phyloP scores from a whole-genome alignment of 64 coral and sea anemone genomes.

The Montipora sp. region DNA sequence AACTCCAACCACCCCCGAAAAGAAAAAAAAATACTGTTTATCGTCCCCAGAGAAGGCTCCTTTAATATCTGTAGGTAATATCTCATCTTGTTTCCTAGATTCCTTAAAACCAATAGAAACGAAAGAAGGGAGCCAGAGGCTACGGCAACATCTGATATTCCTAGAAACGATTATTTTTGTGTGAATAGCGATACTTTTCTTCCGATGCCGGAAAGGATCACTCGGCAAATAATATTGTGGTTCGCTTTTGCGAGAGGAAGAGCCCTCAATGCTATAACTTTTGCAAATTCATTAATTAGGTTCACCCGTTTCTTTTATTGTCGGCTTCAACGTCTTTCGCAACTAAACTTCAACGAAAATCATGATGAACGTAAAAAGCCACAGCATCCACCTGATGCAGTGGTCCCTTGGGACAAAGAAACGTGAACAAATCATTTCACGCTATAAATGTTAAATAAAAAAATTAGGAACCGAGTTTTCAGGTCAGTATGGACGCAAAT shows the following conservation, averaged over 20 bases:
- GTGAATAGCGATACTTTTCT: background rate
- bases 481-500: too few species aligned
- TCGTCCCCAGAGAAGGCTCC: background rate
- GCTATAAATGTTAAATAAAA: too few species aligned
- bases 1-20: too few species aligned
- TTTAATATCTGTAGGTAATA: background rate
- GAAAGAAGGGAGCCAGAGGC: background rate
- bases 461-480: too few species aligned
- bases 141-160: background rate
- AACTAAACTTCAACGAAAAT: background rate
- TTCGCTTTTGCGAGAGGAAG: background rate
- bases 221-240: background rate
- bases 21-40: background rate
- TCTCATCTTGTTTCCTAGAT: background rate
- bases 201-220: background rate
- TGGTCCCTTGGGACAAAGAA: too few species aligned
- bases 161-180: background rate
- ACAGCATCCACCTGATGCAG: too few species aligned
- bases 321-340: background rate
- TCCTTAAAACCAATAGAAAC: background rate
- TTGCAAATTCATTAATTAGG: background rate
- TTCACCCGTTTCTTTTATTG: background rate
- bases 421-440: too few species aligned
- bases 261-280: background rate
- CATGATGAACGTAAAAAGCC: background rate